These are phyloP conservation scores for Plodia interpunctella DNA, from an alignment of 1,140 invertebrate species.

Conservation along the genomic window DNA sequence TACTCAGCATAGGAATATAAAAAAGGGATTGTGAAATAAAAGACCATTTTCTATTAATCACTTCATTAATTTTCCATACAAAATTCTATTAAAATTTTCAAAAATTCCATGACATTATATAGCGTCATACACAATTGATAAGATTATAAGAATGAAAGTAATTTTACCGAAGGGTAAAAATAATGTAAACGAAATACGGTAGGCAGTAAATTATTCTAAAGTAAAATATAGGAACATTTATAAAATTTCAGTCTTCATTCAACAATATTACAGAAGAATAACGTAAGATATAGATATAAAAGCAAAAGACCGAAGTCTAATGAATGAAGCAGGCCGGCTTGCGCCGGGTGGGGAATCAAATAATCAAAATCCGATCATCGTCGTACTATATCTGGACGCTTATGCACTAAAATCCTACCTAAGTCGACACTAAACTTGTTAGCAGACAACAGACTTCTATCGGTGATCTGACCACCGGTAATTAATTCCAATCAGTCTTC, in stretches of 20 bases:
- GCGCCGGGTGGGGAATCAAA: background rate
- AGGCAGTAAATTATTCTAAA: conserved; percentile 74
- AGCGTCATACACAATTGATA: conserved; percentile 73
- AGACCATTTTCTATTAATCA: conserved; percentile 66
- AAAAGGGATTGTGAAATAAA: conserved; percentile 35
- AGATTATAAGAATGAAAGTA: conserved; percentile 68
- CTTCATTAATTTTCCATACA: conserved; percentile 73
- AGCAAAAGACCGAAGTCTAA: conserved; percentile 60
- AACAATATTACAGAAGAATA: conserved; percentile 69
- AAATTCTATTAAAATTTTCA: conserved; percentile 75
- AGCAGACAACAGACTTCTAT: conserved; percentile 70
- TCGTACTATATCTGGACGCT: conserved; percentile 13
- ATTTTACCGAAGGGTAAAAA: conserved; percentile 66
- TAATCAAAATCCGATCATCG: background rate
- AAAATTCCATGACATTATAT: conserved; percentile 73
- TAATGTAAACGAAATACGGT: conserved; percentile 63
- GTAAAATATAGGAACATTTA: conserved; percentile 77
- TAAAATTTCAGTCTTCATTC: conserved; percentile 74
- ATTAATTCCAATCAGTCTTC: conserved; percentile 66
- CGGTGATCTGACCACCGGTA: conserved; percentile 68
- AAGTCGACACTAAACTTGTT: conserved; percentile 24
- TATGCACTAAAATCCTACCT: conserved; percentile 14
- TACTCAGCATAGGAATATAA: background rate
- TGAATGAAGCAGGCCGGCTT: conserved; percentile 7
- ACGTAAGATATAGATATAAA: conserved; percentile 64